Base-by-base conservation (phyloP, 2,888 invertebrate genomes). In the Drosophila neutralis region DNA sequence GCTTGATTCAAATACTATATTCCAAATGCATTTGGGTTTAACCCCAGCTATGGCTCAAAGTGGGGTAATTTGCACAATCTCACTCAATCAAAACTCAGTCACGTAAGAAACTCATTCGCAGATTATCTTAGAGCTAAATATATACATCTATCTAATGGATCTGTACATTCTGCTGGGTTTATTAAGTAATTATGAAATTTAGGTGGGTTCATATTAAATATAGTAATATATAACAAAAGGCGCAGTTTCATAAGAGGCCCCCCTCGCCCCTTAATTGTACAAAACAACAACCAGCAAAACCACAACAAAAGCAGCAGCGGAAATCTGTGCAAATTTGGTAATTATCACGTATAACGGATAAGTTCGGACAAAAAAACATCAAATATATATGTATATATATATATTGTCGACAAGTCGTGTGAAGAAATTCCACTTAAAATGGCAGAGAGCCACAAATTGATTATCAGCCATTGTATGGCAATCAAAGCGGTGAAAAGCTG, bases 261-360 rank as follows among this genome's bases (percentile, higher is more conserved):
- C 38, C 7, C n/a, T 21, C 48, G 21, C 5, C n/a, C 27, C 48
- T 38, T 48, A 67, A 67, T 69, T 56, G 65, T 48, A 56, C 51
- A 40, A 36, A 38, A 49, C 38, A 42, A 35, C 31, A 45, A 45
- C 4, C 21, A 7, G 31, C 2, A 53, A 65, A 53, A 21, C 33
- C 62, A n/a, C 33, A 53, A 27, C 33, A 45, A 45, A 45, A 45
- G 45, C 29, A 64, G 29, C 49, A 29, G 36, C 33, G 58, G 38
- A 62, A 62, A 73, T 65, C 58, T 59, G 59, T 73, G 84, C 87
- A 69, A 85, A 88, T 78, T 75, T 59, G 75, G 72, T 88, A 88
- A 87, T 85, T 88, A 85, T 73, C 82, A 80, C 89, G 84, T 83
- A 54, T 63, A 69, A 58, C 67, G 67, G 69, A 57, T 65, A 42